These are phyloP conservation scores for Adela reaumurella DNA, from an alignment of 2,888 invertebrate genomes.

Conservation along the genomic window DNA sequence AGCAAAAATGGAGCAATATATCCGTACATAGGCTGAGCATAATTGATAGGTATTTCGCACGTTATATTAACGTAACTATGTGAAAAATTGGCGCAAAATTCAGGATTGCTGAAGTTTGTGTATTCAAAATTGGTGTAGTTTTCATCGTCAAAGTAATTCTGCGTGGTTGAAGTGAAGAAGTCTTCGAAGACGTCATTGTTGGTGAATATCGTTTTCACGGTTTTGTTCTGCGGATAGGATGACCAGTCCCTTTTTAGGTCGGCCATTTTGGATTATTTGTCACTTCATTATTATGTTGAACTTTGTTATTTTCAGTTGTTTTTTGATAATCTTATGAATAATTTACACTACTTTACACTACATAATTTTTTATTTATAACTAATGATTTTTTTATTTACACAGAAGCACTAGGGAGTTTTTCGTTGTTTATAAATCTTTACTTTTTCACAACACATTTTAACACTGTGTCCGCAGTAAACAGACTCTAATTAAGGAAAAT, in stretches of 20 bases:
- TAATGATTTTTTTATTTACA: too few species aligned
- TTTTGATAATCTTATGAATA: not conserved
- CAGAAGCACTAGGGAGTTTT: too few species aligned
- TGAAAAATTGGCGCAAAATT: constrained; percentile 37
- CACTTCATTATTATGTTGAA: not conserved
- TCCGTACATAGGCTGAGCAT: constrained; percentile 71
- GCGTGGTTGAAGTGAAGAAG: not conserved
- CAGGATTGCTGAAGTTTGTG: constrained; percentile 35
- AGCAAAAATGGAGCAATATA: constrained; percentile 80
- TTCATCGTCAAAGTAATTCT: not conserved
- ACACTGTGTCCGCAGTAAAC: too few species aligned
- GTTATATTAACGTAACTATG: constrained; percentile 61
- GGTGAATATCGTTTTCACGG: not conserved
- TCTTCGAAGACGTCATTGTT: not conserved
- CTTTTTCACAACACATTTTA: too few species aligned
- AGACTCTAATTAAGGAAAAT: too few species aligned
- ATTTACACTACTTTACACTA: not conserved
- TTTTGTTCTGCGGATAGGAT: not conserved
- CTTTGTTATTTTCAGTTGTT: not conserved
- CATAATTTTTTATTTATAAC: not conserved
- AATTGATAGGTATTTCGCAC: constrained; percentile 61
- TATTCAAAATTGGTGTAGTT: constrained; percentile 14
- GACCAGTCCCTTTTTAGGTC: not conserved
- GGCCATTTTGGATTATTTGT: not conserved
- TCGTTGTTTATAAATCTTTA: too few species aligned